phyloP scores from a whole-genome alignment of 1,140 invertebrate species.

The Whitmania pigra region DNA sequence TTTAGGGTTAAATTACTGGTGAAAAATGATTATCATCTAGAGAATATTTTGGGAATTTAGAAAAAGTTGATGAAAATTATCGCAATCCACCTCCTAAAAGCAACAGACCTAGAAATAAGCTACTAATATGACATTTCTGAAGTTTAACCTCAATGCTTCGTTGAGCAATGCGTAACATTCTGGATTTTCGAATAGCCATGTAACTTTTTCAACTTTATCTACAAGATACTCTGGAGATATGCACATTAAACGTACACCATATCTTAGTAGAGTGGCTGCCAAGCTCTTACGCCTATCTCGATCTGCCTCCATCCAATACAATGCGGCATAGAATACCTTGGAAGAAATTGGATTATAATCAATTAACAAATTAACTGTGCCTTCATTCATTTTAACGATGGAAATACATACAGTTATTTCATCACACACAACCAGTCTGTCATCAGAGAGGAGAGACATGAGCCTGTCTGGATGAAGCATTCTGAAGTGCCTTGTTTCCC shows the following conservation, averaged over 20 bases:
- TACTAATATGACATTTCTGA: too few relatives aligned
- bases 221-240: slow-evolving; percentile 15
- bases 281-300: neutral
- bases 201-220: slow-evolving; percentile 14
- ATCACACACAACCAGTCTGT: slow-evolving; percentile 11
- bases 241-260: slow-evolving; percentile 12
- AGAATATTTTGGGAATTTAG: too few relatives aligned
- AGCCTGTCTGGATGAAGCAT: slow-evolving; percentile 8
- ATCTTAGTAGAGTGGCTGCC: neutral
- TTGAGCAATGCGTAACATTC: slow-evolving; percentile 15
- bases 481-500: slow-evolving; percentile 13
- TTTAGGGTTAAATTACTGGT: too few relatives aligned
- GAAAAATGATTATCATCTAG: too few relatives aligned
- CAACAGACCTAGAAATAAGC: too few relatives aligned
- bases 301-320: slow-evolving; percentile 13
- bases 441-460: slow-evolving; percentile 9
- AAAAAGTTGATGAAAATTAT: too few relatives aligned
- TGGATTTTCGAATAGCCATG: slow-evolving; percentile 13
- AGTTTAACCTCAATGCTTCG: slow-evolving; percentile 5
- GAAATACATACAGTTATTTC: neutral
- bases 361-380: too few relatives aligned
- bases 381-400: too few relatives aligned
- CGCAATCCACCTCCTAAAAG: too few relatives aligned
- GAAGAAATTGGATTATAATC: neutral
- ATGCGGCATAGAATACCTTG: slow-evolving; percentile 11